Base-by-base conservation (phyloP, 2,797 vertebrate species). In the Pipistrellus kuhlii region DNA sequence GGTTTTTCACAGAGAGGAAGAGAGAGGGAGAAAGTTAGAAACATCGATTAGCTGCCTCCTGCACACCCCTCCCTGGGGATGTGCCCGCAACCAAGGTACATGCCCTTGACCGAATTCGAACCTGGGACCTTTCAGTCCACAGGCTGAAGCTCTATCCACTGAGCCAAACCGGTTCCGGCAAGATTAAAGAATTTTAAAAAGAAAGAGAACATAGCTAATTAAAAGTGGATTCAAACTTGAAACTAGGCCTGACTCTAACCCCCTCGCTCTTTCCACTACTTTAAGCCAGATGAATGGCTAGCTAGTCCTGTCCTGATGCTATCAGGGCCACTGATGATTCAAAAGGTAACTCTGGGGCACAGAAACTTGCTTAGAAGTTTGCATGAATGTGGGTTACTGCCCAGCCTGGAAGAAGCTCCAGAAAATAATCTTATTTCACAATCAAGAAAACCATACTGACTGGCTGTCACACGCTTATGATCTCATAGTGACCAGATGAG, bases 381-480 rank as follows among this genome's bases (percentile, higher is more conserved):
- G 72, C 81, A 92, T 4, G 48, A 44, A 62, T 30, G n/a, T 21
- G 18, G 66, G 11, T 27, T 46, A 30, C 88, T 30, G n/a, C n/a
- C 30, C 76, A 78, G 71, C 46, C 30, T 75, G 4, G 30, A 88
- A 75, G 25, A 80, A 76, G 77, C 41, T 21, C 35, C 23, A 93
- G 64, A 85, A 92, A 91, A 76, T 11, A 59, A 27, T 46, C 77
- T 38, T 85, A 88, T 91, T 95, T 95, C 68, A 84, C 90, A 95
- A 95, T 38, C 48, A 59, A 14, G n/a, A 75, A 88, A 93, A 96
- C 80, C 78, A 64, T 5, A 71, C 8, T 91, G 76, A 94, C 84
- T n/a, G 41, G 55, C 48, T 94, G 23, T 96, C 85, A 96, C 32
- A 88, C 88, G 85, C 78, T 71, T 92, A 88, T 81, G 66, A 92